These are phyloP conservation scores for Dinoponera quadriceps DNA, from an alignment of 1,140 invertebrate species.

Conservation along the genomic window DNA sequence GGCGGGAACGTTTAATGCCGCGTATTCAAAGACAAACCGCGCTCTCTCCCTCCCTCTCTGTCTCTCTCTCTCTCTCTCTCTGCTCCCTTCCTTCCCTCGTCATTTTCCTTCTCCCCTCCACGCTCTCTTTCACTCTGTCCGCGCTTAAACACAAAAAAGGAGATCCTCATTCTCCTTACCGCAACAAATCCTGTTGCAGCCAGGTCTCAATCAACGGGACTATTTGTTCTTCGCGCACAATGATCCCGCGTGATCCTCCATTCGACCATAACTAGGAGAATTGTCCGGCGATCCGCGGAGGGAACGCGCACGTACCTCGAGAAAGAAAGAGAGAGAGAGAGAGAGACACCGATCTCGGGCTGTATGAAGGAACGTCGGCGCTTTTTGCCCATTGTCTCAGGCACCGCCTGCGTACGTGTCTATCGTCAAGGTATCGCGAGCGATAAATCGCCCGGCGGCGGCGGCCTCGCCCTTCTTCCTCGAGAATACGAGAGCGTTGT, in stretches of 20 bases:
- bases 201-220: slow-evolving; percentile 35
- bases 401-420: slow-evolving; percentile 47
- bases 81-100: no score
- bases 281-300: slow-evolving; percentile 28
- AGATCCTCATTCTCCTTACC: neutral
- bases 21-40: slow-evolving; percentile 38
- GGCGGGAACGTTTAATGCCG: slow-evolving; percentile 47
- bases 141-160: slow-evolving; percentile 10
- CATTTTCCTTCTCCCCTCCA: no score
- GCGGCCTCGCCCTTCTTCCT: slow-evolving; percentile 34
- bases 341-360: neutral
- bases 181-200: slow-evolving; percentile 28
- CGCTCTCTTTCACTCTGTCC: neutral
- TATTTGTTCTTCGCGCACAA: slow-evolving; percentile 55
- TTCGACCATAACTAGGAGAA: slow-evolving; percentile 40
- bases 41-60: neutral
- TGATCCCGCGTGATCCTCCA: slow-evolving; percentile 23
- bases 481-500: slow-evolving; percentile 30
- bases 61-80: no score
- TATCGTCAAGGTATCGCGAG: slow-evolving; percentile 53
- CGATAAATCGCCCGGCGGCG: slow-evolving; percentile 61
- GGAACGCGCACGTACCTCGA: slow-evolving; percentile 2
- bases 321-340: no score
- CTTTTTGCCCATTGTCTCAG: slow-evolving; percentile 66
- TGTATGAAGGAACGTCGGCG: slow-evolving; percentile 7